Base-by-base conservation (phyloP, 2,888 invertebrate species). In the Dasypogon diadema region DNA sequence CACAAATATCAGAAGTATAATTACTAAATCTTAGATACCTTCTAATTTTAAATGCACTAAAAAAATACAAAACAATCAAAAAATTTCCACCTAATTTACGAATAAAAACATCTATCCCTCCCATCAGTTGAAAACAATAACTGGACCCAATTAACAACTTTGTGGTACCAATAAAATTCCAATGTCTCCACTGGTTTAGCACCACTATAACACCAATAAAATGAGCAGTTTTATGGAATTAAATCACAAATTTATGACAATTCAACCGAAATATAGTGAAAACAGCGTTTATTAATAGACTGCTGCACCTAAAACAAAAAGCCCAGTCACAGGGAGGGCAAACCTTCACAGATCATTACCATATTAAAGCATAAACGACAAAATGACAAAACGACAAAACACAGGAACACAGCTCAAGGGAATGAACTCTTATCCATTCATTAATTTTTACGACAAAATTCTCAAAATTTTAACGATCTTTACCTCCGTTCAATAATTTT, bases 381-480 rank as follows among this genome's bases (percentile, higher is more conserved):
- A 46, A n/a, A n/a, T n/a, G n/a, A n/a, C n/a, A n/a, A n/a, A n/a
- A n/a, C n/a, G n/a, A n/a, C n/a, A n/a, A n/a, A n/a, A n/a, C n/a
- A n/a, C n/a, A n/a, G n/a, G 24, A 46, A 65, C 8, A 65, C 6
- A 18, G 21, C 8, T 21, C 30, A 30, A 30, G 30, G 3, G 8
- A 30, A 30, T 8, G 30, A 48, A 48, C 63, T 37, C 63, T 34
- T 48, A 68, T 42, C 70, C 54, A 54, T 21, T 70, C 70, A 70
- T 70, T 70, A 70, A 70, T 37, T 70, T 70, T 70, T 70, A 70
- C 18, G 70, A 54, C 54, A 26, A 70, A 70, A 70, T 54, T 70
- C 14, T 30, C 24, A 54, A 34, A 54, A 34, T 70, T 70, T 70
- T 70, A 54, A 68, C 48, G 70, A 51, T n/a, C 18, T 51, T 70